Conservation (phyloP, 92 coral and sea anemone species). For the Hydrozoanthus gracilis region DNA sequence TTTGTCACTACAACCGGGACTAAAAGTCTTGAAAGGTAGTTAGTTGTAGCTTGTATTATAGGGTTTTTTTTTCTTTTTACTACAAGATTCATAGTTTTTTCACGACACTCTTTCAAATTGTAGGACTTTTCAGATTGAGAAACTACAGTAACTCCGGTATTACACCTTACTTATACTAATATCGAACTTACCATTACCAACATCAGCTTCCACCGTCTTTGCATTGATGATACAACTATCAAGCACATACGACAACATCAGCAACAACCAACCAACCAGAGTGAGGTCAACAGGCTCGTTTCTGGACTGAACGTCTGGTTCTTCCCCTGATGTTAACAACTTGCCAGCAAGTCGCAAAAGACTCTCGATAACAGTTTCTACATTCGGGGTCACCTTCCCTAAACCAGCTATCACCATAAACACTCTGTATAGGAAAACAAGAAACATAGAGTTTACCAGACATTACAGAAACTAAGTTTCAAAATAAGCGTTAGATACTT, state of each 20-base stretch:
- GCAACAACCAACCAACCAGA: conserved; percentile 89
- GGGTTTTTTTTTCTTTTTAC: too few species aligned
- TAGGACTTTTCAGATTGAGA: too few species aligned
- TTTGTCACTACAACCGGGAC: too few species aligned
- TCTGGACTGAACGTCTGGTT: conserved; percentile 45
- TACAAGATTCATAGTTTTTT: too few species aligned
- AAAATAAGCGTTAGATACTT: not conserved
- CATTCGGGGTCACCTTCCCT: conserved; percentile 85
- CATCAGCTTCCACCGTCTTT: conserved; percentile 34
- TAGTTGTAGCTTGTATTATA: too few species aligned
- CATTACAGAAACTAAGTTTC: not conserved
- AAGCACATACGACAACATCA: conserved; percentile 81
- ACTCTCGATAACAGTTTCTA: conserved; percentile 75
- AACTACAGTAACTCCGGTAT: too few species aligned
- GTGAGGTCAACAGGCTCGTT: conserved; percentile 63
- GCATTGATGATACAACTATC: conserved; percentile 72
- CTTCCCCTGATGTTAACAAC: conserved; percentile 62
- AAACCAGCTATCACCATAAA: conserved; percentile 84
- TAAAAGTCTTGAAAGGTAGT: too few species aligned
- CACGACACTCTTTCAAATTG: too few species aligned
- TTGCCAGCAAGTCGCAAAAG: conserved; percentile 79
- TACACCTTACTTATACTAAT: not conserved
- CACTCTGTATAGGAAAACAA: conserved; percentile 59
- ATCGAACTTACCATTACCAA: not conserved
- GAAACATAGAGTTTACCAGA: not conserved